phyloP scores from a whole-genome alignment of 2,888 invertebrate genomes.

The Ceriagrion tenellum region DNA sequence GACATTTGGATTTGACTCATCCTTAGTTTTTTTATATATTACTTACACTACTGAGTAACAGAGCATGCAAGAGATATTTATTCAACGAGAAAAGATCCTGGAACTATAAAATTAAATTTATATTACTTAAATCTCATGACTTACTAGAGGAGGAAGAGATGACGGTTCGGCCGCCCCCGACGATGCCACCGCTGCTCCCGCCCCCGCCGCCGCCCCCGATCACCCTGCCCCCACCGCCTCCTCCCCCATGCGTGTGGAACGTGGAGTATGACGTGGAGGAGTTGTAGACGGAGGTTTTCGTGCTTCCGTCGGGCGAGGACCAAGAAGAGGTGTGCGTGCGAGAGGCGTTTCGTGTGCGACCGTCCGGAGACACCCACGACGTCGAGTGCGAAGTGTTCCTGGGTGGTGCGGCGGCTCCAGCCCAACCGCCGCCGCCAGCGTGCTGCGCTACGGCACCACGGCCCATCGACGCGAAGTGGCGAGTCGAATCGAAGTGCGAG shows the following conservation, averaged over 20 bases:
- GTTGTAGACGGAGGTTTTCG: neutral
- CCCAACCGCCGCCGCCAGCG: neutral
- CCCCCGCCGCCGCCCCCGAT: neutral
- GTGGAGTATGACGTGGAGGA: constrained; percentile 22
- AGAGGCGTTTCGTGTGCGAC: neutral
- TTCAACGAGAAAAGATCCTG: too few species aligned
- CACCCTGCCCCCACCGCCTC: neutral
- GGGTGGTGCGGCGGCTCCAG: neutral
- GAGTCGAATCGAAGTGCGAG: neutral
- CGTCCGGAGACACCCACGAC: constrained; percentile 41
- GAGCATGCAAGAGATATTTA: too few species aligned
- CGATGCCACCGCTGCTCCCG: neutral
- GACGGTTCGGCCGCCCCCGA: neutral
- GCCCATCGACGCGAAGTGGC: neutral
- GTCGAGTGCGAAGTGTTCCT: constrained; percentile 46
- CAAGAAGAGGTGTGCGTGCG: constrained; percentile 3
- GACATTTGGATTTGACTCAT: too few species aligned
- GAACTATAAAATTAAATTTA: too few species aligned
- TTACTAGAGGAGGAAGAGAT: neutral
- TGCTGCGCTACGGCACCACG: neutral
- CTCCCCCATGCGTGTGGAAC: neutral
- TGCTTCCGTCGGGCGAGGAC: constrained; percentile 33
- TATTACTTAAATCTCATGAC: neutral
- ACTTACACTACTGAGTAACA: too few species aligned
- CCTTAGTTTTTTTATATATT: too few species aligned